Base-by-base conservation (phyloP, 2,113 vertebrate genomes). In the Lepus europaeus region DNA sequence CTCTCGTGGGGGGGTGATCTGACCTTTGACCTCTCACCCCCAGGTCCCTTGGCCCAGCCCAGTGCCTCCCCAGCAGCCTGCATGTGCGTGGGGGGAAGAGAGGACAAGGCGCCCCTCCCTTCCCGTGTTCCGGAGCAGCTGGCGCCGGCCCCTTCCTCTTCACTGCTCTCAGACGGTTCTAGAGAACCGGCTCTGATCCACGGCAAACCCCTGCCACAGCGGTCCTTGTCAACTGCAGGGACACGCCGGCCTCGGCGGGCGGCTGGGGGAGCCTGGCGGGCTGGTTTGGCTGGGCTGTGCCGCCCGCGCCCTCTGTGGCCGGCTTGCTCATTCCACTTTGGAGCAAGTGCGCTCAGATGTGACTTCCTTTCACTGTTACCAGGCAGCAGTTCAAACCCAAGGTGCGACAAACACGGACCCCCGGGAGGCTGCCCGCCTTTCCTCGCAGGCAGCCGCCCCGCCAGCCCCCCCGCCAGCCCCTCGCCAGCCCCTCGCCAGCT, bases 1-100 rank as follows among this genome's bases (percentile, higher is more conserved):
- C 79, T 89, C 87, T 49, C 96, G 91, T 77, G 96, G 86, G 93
- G 73, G 95, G 73, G 19, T 92, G 97, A 97, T 96, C 90, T 96
- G 66, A 83, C 73, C 91, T 64, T 53, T 33, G 45, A 61, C 74
- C 59, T 91, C 69, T 73, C 20, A 64, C 49, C 1, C 2, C 25
- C 66, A 39, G 92, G 49, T 31, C 78, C 78, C 14, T 3, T 31
- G 83, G 64, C 6, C 13, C 64, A 59, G 61, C 64, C 25, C 13
- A 27, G 22, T 25, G 64, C 61, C 89, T 96, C 78, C 84, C 76
- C 29, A 19, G 80, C 23, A 68, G 59, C 9, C 83, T 79, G 59
- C 10, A 51, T 72, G 31, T 23, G 16, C 19, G 0, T 9, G 20
- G 79, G 69, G 76, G 93, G 86, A 90, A 87, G 63, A 87, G 49